Evolutionary conservation across 2,888 invertebrate species (phyloP).

Genomic region (Sthenelais limicola): DNA sequence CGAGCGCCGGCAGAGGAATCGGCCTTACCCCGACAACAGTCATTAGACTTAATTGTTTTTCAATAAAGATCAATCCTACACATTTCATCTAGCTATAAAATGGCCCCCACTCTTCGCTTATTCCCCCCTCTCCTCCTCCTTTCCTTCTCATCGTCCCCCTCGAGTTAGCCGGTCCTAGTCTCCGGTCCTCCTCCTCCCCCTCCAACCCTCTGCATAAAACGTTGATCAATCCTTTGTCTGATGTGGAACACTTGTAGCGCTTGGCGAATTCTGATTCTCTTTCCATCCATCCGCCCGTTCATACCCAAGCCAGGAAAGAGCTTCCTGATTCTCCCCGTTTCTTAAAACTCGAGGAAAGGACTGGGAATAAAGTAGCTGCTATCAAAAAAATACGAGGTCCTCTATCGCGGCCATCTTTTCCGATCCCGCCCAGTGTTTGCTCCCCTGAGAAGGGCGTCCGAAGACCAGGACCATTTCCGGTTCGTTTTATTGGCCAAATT

Average conservation of each 20-base stretch:
- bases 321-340: too few relatives aligned
- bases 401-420: too few relatives aligned
- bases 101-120: not conserved
- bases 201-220: not conserved
- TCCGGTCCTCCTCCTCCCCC: not conserved
- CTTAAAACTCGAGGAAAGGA: too few relatives aligned
- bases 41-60: conserved; percentile 49
- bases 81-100: conserved; percentile 41
- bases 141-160: not conserved
- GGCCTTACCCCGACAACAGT: conserved; percentile 34
- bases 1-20: conserved; percentile 21
- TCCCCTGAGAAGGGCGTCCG: too few relatives aligned
- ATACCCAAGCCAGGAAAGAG: too few relatives aligned
- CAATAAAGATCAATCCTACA: conserved; percentile 46
- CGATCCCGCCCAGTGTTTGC: too few relatives aligned
- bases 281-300: too few relatives aligned
- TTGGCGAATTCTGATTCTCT: too few relatives aligned
- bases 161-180: not conserved
- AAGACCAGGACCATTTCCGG: too few relatives aligned
- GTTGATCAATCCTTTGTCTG: conserved; percentile 39
- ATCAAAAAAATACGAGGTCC: too few relatives aligned
- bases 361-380: too few relatives aligned
- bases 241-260: conserved; percentile 21
- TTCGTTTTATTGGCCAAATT: too few relatives aligned
- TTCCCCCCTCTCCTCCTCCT: not conserved